A percentile compares a stretch with the other conserved stretches of the same genome.
These are phyloP conservation scores for Esox masquinongy DNA, from an alignment of 2,797 vertebrate genomes.

Conservation along the genomic window DNA sequence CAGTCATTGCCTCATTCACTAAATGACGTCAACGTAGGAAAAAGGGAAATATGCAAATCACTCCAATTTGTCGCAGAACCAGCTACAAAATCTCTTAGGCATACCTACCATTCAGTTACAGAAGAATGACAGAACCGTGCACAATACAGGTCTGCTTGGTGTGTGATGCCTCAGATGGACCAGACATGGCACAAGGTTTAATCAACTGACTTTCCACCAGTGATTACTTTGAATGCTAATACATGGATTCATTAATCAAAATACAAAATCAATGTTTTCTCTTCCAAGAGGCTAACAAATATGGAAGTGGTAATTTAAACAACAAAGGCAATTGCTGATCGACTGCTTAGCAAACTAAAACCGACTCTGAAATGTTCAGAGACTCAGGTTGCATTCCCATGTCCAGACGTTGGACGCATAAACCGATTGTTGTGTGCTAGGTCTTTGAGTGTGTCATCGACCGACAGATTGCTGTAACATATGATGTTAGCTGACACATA, in stretches of 20 bases:
- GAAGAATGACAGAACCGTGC: not conserved
- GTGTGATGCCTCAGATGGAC: constrained; percentile 53
- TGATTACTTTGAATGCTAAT: constrained; percentile 22
- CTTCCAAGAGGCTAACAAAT: not conserved
- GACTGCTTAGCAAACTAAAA: not conserved
- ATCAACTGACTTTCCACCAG: not conserved
- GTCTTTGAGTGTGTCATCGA: too few relatives aligned
- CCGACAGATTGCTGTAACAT: too few relatives aligned
- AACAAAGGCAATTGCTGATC: not conserved
- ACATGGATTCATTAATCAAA: constrained; percentile 41
- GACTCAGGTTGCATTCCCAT: not conserved
- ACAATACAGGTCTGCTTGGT: constrained; percentile 25
- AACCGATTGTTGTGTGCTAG: not conserved
- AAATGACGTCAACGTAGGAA: not conserved
- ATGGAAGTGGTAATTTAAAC: not conserved
- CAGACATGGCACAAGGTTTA: constrained; percentile 48
- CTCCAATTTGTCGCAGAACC: not conserved
- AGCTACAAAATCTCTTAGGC: not conserved
- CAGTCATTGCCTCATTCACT: constrained; percentile 6
- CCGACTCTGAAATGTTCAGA: not conserved
- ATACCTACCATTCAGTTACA: not conserved
- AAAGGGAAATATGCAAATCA: constrained; percentile 1
- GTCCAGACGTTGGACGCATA: too few relatives aligned
- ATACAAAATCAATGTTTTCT: constrained; percentile 16
- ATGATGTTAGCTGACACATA: not conserved